Base-by-base conservation (phyloP, 2,113 vertebrate species). In the Campylomormyrus numenius region DNA sequence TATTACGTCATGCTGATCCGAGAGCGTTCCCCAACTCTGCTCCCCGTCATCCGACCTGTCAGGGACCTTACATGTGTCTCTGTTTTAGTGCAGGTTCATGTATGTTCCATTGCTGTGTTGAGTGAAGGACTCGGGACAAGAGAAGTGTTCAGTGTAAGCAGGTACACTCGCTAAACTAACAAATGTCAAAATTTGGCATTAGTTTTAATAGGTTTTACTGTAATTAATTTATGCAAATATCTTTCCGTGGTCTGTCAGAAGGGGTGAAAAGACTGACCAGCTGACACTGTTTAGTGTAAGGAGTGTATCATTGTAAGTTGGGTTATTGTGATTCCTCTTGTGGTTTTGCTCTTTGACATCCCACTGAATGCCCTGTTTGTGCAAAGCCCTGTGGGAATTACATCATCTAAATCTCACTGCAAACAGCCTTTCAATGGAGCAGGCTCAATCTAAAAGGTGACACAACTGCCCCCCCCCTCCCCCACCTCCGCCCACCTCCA, bases 341-440 rank as follows among this genome's bases (percentile, higher is more conserved):
- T 88, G 86, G 86, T 90, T 90, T 62, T 53, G 42, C 31, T 80
- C 70, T 90, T 45, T 90, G 90, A 90, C 86, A 88, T 90, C 88
- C 39, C 87, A 83, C 88, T 89, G 88, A 91, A 89, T 89, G 88
- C 53, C 53, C 56, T 52, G 52, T 86, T 91, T 89, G 88, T 85
- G n/a, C 80, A 70, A 83, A 86, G 42, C 88, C 90, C 88, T 52
- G 24, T 66, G 74, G 56, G 90, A 91, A 89, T 91, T 62, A 91
- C 90, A 89, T 91, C 90, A 91, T 89, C 90, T 86, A 89, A 90
- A 89, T 91, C 90, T 89, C n/a, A 89, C 90, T 45, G 80, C 87
- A 89, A 89, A 89, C 88, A 91, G 83, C 80, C 88, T 89, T 89
- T 89, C 90, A 91, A 89, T 91, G 48, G 77, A 86, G 52, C 53